Evolutionary conservation across 30 jellyfish, hydroid and myxozoan species (phyloP).

Genomic region (Haliclystus octoradiatus): DNA sequence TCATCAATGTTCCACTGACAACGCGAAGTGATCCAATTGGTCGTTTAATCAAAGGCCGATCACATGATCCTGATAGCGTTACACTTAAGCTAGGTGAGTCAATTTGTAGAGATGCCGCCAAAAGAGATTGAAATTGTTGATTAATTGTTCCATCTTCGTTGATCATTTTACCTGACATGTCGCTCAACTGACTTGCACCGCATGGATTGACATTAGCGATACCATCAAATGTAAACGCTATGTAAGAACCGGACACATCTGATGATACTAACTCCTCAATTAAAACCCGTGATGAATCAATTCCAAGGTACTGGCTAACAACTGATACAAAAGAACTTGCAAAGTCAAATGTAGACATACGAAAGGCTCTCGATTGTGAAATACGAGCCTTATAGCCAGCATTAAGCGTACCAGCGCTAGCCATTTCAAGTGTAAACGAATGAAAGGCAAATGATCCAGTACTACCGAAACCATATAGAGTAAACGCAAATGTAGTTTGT

Average conservation of each 20-base stretch:
- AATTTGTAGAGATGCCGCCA: constrained; percentile 6
- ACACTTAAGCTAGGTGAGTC: constrained; percentile 13
- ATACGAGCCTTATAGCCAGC: background rate
- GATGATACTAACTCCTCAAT: background rate
- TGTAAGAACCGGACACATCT: background rate
- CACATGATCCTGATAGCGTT: constrained; percentile 22
- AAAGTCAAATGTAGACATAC: background rate
- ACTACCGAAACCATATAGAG: constrained; percentile 12
- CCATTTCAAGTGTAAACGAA: background rate
- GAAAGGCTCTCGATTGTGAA: background rate
- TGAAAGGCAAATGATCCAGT: background rate
- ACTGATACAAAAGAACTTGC: constrained; percentile 5
- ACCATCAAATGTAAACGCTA: background rate
- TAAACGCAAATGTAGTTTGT: background rate
- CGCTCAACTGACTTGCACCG: background rate
- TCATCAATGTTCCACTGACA: constrained; percentile 19
- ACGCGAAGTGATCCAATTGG: constrained; percentile 49
- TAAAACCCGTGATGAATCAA: constrained; percentile 6
- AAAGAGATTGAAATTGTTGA: constrained; percentile 3
- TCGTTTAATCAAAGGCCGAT: constrained; percentile 43
- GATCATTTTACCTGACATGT: constrained; percentile 2
- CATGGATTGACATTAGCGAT: background rate
- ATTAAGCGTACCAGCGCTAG: background rate
- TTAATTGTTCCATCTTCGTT: constrained; percentile 18
- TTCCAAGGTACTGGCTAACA: constrained; percentile 29